Base-by-base conservation (phyloP, 2,113 vertebrate genomes). In the Propithecus coquereli region DNA sequence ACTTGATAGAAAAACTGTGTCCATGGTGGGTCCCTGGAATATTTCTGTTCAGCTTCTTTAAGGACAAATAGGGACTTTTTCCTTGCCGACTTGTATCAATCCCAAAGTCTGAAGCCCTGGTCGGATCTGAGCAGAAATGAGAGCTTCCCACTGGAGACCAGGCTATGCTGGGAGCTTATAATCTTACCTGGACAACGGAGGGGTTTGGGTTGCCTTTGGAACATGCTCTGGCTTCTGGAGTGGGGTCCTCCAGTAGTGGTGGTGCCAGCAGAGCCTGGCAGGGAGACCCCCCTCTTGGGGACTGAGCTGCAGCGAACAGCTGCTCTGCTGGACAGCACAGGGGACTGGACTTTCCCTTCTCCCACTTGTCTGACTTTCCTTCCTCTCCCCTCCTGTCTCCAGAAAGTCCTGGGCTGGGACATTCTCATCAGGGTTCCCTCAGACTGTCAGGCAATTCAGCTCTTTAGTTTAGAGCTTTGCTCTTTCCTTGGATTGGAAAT, bases 221-320 rank as follows among this genome's bases (percentile, higher is more conserved):
- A 65, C 79, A 25, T 10, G 6, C n/a, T 43, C 7, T 8, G 14
- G 34, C 17, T 8, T 77, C 45, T 77, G 74, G 17, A 50, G 45
- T 34, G 74, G 32, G 16, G 45, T 77, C 30, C 74, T 10, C 32
- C 32, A 32, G 74, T 34, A 50, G 74, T 34, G 34, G 2, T 4
- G 10, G 32, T 14, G 45, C 18, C 43, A 23, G 4, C 12, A 54
- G 54, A 40, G 59, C 8, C 40, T 63, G 23, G 22, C 13, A 5
- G 3, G 11, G 20, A 79, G 81, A 7, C 9, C 40, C n/a, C n/a
- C 37, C 43, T 17, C 30, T 20, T 47, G 34, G 23, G 65, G 61
- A 71, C 47, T 2, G 63, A 11, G 3, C 70, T 13, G 8, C 34
- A 22, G 37, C 0, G 10, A 82, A n/a, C 0, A 0, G 22, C 37